Percentiles rank a stretch among this genome's conserved stretches.
These are phyloP conservation scores for Matsumurasca onukii DNA, from an alignment of 1,140 invertebrate species.

Conservation along the genomic window DNA sequence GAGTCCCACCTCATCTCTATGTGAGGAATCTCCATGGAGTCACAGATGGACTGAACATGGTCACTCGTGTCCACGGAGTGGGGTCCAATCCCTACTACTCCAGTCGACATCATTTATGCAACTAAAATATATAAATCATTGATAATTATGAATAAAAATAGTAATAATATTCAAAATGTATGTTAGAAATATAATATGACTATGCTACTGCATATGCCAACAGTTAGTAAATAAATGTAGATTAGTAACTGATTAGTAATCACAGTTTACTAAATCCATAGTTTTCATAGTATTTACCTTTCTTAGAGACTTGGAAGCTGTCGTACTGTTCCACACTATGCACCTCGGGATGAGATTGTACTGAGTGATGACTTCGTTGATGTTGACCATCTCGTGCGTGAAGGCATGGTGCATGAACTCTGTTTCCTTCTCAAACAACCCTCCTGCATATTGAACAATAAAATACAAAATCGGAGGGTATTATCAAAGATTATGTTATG, in stretches of 20 bases:
- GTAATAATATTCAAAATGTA: not conserved
- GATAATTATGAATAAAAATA: not conserved
- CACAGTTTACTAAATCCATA: no score
- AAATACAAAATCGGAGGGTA: no score
- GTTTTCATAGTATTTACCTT: constrained; percentile 6
- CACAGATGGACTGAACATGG: constrained; percentile 81
- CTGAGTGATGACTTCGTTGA: not conserved
- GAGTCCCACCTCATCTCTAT: constrained; percentile 72
- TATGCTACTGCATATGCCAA: no score
- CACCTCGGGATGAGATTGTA: not conserved
- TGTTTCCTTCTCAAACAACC: not conserved
- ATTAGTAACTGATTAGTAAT: no score
- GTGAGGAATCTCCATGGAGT: constrained; percentile 85
- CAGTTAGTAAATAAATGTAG: no score
- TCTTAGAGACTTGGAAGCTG: not conserved
- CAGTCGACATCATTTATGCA: constrained; percentile 57
- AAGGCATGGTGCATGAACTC: constrained; percentile 7
- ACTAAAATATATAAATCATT: constrained; percentile 49
- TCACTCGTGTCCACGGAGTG: constrained; percentile 61
- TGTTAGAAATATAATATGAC: not conserved
- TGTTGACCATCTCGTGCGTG: not conserved
- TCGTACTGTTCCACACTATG: constrained; percentile 3
- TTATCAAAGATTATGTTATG: no score
- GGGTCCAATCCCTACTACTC: constrained; percentile 81
- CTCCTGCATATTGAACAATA: no score